Conservation (phyloP, 2,888 invertebrate species). For the Agonopterix alstromeriana region DNA sequence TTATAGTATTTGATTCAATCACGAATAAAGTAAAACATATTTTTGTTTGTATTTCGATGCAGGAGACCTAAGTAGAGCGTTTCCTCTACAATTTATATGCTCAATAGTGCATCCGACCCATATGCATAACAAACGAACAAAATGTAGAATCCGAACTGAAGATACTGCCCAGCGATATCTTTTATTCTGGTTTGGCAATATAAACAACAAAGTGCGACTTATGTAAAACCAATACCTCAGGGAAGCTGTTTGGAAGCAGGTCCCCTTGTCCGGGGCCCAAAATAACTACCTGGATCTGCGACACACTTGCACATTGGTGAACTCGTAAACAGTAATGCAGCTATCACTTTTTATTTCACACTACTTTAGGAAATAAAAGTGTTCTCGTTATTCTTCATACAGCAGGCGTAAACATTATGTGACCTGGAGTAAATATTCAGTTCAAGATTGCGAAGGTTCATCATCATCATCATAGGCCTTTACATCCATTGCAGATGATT, state of each 20-base stretch:
- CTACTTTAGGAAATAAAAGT: background rate
- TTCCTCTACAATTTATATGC: too few species aligned
- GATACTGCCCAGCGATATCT: slow-evolving; percentile 17
- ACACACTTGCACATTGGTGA: slow-evolving; percentile 11
- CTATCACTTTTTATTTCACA: slow-evolving; percentile 2
- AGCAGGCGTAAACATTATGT: too few species aligned
- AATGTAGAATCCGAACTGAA: background rate
- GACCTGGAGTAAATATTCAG: too few species aligned
- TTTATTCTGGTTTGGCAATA: slow-evolving; percentile 17
- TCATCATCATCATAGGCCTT: too few species aligned
- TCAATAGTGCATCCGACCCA: background rate
- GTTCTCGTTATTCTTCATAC: background rate
- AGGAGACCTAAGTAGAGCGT: too few species aligned
- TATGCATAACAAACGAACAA: background rate
- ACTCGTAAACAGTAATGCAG: slow-evolving; percentile 7
- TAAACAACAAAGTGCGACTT: slow-evolving; percentile 38
- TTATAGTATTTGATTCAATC: too few species aligned
- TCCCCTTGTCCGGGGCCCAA: slow-evolving; percentile 3
- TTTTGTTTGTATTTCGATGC: too few species aligned
- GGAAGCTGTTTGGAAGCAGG: slow-evolving; percentile 18
- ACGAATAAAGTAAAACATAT: too few species aligned
- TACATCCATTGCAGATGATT: too few species aligned
- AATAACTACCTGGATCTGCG: slow-evolving; percentile 23
- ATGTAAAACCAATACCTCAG: slow-evolving; percentile 48
- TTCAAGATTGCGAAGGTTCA: too few species aligned